phyloP scores from a whole-genome alignment of 2,888 invertebrate genomes.

The Megamerina dolium region DNA sequence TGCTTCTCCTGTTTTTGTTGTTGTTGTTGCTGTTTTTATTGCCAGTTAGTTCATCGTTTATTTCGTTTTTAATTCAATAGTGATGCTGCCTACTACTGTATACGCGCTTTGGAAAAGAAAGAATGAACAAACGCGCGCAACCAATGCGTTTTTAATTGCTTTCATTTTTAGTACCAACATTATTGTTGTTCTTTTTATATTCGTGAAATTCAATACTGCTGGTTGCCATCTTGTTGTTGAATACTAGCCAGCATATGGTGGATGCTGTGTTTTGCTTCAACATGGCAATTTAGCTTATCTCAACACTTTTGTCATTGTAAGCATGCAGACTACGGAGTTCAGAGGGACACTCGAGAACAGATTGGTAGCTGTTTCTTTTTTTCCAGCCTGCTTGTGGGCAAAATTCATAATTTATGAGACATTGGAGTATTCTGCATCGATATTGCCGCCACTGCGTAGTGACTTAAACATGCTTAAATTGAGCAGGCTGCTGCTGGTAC shows the following conservation, averaged over 20 bases:
- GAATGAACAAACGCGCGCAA: not conserved
- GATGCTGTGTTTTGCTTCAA: not conserved
- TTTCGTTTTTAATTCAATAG: too few species aligned
- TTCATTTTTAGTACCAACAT: slow-evolving; percentile 11
- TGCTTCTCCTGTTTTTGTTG: too few species aligned
- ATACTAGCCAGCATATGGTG: too few species aligned
- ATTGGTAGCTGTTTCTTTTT: not conserved
- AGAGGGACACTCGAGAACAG: not conserved
- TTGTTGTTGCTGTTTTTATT: slow-evolving; percentile 18
- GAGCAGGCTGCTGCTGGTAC: too few species aligned
- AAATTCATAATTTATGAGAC: too few species aligned
- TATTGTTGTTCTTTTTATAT: not conserved
- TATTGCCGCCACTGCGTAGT: too few species aligned
- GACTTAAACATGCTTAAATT: too few species aligned
- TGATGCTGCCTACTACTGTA: too few species aligned
- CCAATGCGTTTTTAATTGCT: slow-evolving; percentile 28
- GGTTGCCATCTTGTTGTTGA: not conserved
- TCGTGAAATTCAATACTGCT: not conserved
- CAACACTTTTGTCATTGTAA: too few species aligned
- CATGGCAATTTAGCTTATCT: not conserved
- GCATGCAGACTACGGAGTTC: too few species aligned
- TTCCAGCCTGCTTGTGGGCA: not conserved
- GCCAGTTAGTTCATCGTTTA: not conserved
- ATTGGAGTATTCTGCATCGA: too few species aligned
- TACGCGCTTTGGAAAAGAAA: too few species aligned